Conservation (phyloP, 1,140 invertebrate genomes). For the Drosophila eugracilis region DNA sequence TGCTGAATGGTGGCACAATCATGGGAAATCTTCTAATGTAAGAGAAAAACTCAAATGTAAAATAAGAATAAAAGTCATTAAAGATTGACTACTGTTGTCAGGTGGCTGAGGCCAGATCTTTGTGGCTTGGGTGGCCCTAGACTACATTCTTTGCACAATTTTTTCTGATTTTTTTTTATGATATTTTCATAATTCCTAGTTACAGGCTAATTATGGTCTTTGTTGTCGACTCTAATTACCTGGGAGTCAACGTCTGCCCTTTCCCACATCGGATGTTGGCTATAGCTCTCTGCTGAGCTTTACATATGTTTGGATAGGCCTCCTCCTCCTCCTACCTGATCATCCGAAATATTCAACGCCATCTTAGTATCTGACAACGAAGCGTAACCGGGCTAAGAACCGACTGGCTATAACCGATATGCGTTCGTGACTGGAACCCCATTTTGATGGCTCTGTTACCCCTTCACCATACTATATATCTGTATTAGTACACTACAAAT, state of each 20-base stretch:
- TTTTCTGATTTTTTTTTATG: slow-evolving; percentile 37
- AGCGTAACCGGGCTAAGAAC: slow-evolving; percentile 67
- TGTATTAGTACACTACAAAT: slow-evolving; percentile 14
- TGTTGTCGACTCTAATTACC: slow-evolving; percentile 76
- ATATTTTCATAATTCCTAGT: slow-evolving; percentile 70
- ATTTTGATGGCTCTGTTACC: slow-evolving; percentile 20
- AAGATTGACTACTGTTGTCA: slow-evolving; percentile 72
- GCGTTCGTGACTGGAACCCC: slow-evolving; percentile 41
- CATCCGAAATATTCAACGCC: slow-evolving; percentile 55
- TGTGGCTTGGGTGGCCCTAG: slow-evolving; percentile 59
- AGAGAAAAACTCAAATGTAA: slow-evolving; percentile 24
- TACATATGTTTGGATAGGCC: slow-evolving; percentile 8
- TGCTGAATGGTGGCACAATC: slow-evolving; percentile 63
- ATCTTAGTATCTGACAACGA: slow-evolving; percentile 64
- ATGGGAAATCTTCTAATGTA: slow-evolving; percentile 77
- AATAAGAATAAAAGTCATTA: slow-evolving; percentile 70
- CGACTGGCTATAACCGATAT: slow-evolving; percentile 45
- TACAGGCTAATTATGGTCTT: slow-evolving; percentile 71
- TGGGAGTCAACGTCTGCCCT: slow-evolving; percentile 59
- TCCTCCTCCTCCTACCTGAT: slow-evolving; percentile 5
- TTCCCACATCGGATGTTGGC: slow-evolving; percentile 45
- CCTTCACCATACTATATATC: neutral
- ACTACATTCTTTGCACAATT: slow-evolving; percentile 44
- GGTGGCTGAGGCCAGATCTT: slow-evolving; percentile 41
- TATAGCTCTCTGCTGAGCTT: slow-evolving; percentile 20